phyloP scores from a whole-genome alignment of 1,140 invertebrate species.

The Pygmarrhopalites habei region DNA sequence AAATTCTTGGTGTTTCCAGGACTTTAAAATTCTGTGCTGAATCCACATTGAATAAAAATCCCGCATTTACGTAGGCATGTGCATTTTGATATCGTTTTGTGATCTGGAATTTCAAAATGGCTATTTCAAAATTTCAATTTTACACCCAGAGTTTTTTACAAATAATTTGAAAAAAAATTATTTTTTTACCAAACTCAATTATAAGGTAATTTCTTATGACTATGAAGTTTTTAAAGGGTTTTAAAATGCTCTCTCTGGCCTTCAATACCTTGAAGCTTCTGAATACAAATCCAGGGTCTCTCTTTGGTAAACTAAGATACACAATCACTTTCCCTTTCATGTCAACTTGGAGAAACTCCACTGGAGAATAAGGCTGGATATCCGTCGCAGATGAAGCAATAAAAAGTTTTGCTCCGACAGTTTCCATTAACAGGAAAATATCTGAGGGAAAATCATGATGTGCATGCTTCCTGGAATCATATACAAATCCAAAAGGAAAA shows the following conservation, averaged over 20 bases:
- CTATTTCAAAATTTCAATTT: conserved; percentile 54
- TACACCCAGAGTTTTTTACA: conserved; percentile 54
- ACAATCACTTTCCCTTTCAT: conserved; percentile 8
- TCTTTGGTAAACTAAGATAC: conserved; percentile 39
- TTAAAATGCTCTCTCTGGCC: conserved; percentile 76
- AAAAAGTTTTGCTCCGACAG: conserved; percentile 42
- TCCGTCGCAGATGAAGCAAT: not conserved
- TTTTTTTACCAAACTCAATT: conserved; percentile 19
- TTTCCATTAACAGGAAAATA: conserved; percentile 46
- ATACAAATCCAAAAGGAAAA: too few species aligned
- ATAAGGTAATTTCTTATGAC: conserved; percentile 42
- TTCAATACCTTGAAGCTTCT: conserved; percentile 48
- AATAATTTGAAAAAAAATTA: conserved; percentile 47
- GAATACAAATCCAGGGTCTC: conserved; percentile 27
- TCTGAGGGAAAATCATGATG: conserved; percentile 49
- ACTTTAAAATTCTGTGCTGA: conserved; percentile 42
- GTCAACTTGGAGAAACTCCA: conserved; percentile 1
- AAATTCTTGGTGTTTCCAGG: conserved; percentile 50
- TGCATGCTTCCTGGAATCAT: too few species aligned
- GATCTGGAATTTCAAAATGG: conserved; percentile 44
- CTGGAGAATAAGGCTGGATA: not conserved
- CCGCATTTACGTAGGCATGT: conserved; percentile 73
- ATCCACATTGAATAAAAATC: conserved; percentile 61
- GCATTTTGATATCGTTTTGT: conserved; percentile 56
- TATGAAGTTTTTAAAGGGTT: conserved; percentile 63